Percentiles rank a stretch among this genome's conserved stretches.
phyloP scores from a whole-genome alignment of 2,113 vertebrate species.

The Malurus melanocephalus region DNA sequence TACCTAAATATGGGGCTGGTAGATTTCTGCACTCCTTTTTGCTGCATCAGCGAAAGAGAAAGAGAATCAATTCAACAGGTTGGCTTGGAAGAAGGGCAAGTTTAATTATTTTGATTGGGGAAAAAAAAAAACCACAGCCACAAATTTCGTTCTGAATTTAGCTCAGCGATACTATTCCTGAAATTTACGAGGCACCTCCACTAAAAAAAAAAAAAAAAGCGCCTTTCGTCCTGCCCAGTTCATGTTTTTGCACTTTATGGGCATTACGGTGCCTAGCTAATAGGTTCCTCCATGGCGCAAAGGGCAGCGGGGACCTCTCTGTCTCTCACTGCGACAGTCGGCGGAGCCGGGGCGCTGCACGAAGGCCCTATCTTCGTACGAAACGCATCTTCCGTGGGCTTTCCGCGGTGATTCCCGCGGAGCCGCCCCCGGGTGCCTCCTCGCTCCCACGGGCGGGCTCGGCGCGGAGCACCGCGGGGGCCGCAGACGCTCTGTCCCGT shows the following conservation, averaged over 20 bases:
- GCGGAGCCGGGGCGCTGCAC: background rate
- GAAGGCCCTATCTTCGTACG: fast-evolving
- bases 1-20: background rate
- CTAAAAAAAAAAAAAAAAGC: background rate
- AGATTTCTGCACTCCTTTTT: background rate
- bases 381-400: background rate
- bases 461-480: background rate
- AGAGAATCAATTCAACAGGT: slow-evolving; percentile 16
- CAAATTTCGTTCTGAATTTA: background rate
- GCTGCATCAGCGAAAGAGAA: background rate
- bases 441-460: background rate
- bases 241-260: background rate
- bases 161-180: background rate
- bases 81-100: background rate
- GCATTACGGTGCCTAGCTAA: background rate
- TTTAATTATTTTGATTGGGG: slow-evolving; percentile 17
- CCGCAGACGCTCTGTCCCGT: background rate
- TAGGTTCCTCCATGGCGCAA: background rate
- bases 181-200: background rate
- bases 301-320: background rate
- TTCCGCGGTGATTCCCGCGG: background rate
- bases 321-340: background rate
- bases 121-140: background rate
- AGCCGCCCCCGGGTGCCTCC: background rate
- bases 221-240: fast-evolving